Conservation (phyloP, 64 coral and sea anemone genomes). For the Astreopora myriophthalma region DNA sequence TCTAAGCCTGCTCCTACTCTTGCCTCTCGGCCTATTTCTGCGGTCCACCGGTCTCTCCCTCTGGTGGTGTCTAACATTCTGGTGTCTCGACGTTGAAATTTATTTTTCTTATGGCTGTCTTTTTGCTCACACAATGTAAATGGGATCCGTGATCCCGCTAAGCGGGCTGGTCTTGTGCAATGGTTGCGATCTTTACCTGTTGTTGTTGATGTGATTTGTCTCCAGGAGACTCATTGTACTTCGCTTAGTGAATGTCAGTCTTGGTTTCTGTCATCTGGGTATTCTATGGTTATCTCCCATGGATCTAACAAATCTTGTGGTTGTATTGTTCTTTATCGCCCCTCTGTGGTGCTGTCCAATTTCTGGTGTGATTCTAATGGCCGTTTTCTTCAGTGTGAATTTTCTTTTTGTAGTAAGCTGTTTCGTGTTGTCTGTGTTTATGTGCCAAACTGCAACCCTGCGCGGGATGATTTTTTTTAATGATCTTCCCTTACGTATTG, state of each 20-base stretch:
- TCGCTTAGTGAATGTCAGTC: neutral
- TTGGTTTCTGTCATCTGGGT: slow-evolving; percentile 1
- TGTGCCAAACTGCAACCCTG: neutral
- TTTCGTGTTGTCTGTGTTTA: neutral
- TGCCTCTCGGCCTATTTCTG: too few relatives aligned
- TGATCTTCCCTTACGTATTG: neutral
- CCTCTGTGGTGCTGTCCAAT: neutral
- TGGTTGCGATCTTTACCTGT: slow-evolving; percentile 12
- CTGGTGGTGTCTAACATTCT: too few relatives aligned
- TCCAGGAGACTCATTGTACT: slow-evolving; percentile 59
- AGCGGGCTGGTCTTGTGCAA: neutral
- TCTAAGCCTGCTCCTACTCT: too few relatives aligned
- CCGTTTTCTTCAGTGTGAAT: neutral
- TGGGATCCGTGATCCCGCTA: neutral
- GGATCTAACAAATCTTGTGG: neutral
- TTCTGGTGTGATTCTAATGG: neutral
- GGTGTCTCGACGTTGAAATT: too few relatives aligned
- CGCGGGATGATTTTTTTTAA: neutral
- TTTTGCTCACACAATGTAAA: slow-evolving; percentile 1
- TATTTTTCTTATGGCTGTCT: neutral
- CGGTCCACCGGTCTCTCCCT: too few relatives aligned
- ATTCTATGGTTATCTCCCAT: neutral
- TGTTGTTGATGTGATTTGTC: neutral
- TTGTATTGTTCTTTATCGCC: neutral
- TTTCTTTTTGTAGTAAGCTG: neutral